Percentiles rank a stretch among this genome's conserved stretches.
phyloP scores from a whole-genome alignment of 2,888 invertebrate genomes.

The Hermaeophaga mercurialis region DNA sequence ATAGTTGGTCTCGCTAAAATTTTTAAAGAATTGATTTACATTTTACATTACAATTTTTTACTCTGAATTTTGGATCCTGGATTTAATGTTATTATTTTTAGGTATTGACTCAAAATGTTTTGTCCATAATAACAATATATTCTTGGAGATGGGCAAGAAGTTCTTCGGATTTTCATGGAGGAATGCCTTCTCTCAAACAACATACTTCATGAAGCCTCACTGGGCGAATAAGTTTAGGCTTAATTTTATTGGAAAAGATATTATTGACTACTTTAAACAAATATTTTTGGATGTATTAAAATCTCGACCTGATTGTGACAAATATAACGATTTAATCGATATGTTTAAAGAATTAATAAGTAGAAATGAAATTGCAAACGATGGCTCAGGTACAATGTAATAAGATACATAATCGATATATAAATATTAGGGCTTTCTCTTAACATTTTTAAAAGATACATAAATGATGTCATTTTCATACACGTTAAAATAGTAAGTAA shows the following conservation, averaged over 20 bases:
- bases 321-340: constrained; percentile 63
- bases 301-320: constrained; percentile 29
- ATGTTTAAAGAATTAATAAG: constrained; percentile 44
- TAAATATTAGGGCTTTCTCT: too few relatives aligned
- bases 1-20: too few relatives aligned
- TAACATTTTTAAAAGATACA: too few relatives aligned
- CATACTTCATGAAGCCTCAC: constrained; percentile 43
- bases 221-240: constrained; percentile 42
- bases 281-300: constrained; percentile 47
- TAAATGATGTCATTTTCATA: too few relatives aligned
- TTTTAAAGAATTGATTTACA: too few relatives aligned
- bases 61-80: too few relatives aligned
- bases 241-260: constrained; percentile 43
- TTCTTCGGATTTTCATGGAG: constrained; percentile 49
- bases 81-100: too few relatives aligned
- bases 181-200: constrained; percentile 41
- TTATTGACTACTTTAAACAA: constrained; percentile 44
- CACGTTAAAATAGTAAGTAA: too few relatives aligned
- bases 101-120: constrained; percentile 56
- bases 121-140: constrained; percentile 50
- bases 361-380: constrained; percentile 8
- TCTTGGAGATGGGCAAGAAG: constrained; percentile 49
- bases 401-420: too few relatives aligned
- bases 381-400: constrained; percentile 26
- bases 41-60: too few relatives aligned